Evolutionary conservation across 2,797 vertebrate genomes (phyloP).

Genomic region (Enteromius treurensis): DNA sequence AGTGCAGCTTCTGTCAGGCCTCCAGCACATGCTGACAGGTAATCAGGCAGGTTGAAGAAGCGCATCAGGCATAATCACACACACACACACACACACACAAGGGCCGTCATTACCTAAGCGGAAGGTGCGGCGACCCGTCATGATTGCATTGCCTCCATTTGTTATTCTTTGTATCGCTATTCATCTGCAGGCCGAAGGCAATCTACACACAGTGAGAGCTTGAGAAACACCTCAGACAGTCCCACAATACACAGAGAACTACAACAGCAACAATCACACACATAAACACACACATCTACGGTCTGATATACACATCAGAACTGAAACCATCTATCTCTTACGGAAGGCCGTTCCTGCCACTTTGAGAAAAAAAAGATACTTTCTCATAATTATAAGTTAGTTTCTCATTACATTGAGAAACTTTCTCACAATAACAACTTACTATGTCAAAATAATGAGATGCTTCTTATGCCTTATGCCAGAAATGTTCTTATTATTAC

Average conservation of each 20-base stretch:
- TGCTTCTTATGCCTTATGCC: no score
- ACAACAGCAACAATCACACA: slow-evolving; percentile 25
- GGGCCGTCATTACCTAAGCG: slow-evolving; percentile 65
- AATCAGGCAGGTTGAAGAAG: slow-evolving; percentile 76
- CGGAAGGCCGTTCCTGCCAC: no score
- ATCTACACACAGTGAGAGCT: slow-evolving; percentile 38
- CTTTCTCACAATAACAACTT: no score
- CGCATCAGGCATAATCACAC: slow-evolving; percentile 63
- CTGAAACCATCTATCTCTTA: background rate
- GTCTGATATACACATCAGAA: background rate
- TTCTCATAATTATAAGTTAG: no score
- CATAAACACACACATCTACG: background rate
- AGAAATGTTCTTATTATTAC: no score
- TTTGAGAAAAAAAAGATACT: no score
- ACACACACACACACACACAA: slow-evolving; percentile 42
- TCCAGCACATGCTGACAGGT: slow-evolving; percentile 78
- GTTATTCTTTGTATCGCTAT: slow-evolving; percentile 64
- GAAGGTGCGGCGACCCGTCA: slow-evolving; percentile 65
- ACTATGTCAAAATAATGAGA: no score
- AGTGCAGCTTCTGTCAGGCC: slow-evolving; percentile 57
- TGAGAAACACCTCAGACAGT: background rate
- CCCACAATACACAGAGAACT: slow-evolving; percentile 31
- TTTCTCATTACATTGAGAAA: no score
- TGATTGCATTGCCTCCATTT: slow-evolving; percentile 67
- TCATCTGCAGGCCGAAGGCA: slow-evolving; percentile 55